Conservation (phyloP, 2,888 invertebrate species). For the Agriopis leucophaearia region DNA sequence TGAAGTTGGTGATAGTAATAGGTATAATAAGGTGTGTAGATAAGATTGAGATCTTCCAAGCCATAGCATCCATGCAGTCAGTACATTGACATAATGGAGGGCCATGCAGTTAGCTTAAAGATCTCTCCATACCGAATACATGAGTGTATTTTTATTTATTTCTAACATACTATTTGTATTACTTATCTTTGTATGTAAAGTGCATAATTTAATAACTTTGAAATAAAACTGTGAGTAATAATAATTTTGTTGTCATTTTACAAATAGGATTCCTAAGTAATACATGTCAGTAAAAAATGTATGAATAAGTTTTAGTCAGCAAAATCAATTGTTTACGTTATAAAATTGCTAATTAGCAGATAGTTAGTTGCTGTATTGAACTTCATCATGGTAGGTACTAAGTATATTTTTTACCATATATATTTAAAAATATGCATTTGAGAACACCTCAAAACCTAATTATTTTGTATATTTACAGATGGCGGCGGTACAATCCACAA, state of each 20-base stretch:
- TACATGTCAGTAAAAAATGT: background rate
- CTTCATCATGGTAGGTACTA: constrained; percentile 13
- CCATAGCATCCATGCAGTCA: background rate
- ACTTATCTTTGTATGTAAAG: constrained; percentile 6
- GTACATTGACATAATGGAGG: background rate
- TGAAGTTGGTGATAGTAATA: background rate
- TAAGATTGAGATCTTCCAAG: background rate
- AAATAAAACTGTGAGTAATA: constrained; percentile 25
- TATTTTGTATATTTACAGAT: constrained; percentile 62
- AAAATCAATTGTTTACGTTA: constrained; percentile 2
- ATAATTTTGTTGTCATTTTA: constrained; percentile 16
- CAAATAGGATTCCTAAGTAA: constrained; percentile 1
- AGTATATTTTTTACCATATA: background rate
- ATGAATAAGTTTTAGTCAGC: background rate
- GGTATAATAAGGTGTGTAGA: background rate
- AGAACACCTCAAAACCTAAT: background rate
- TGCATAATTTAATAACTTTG: constrained; percentile 24
- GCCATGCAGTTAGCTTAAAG: background rate
- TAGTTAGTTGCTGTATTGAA: background rate
- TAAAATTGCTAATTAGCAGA: background rate
- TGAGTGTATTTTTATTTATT: constrained; percentile 26
- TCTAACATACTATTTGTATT: constrained; percentile 8
- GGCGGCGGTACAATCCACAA: constrained; percentile 78
- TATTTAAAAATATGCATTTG: background rate
- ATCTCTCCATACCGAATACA: constrained; percentile 1